Conservation (phyloP, 2,888 invertebrate species). For the Caenorhabditis sp. region DNA sequence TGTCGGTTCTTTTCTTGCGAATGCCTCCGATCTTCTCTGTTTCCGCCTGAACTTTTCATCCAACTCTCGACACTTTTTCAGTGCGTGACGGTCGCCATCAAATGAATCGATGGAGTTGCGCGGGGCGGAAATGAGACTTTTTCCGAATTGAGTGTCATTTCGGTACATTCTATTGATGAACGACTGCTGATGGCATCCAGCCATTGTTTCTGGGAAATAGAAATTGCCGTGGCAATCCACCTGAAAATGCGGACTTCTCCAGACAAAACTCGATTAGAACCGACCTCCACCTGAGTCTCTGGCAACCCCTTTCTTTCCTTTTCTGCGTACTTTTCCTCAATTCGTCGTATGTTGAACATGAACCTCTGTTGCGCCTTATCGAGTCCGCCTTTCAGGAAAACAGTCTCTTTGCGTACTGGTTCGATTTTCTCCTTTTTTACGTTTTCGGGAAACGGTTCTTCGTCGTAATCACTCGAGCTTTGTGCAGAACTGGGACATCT, state of each 20-base stretch:
- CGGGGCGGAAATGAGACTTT: conserved; percentile 39
- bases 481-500: background rate
- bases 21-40: background rate
- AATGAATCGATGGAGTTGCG: conserved; percentile 32
- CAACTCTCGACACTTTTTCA: conserved; percentile 11
- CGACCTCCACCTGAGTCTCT: conserved; percentile 33
- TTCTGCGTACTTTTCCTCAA: conserved; percentile 27
- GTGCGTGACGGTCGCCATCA: conserved; percentile 21
- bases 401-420: background rate
- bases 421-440: background rate
- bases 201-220: conserved; percentile 40
- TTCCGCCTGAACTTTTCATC: conserved; percentile 29
- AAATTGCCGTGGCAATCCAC: conserved; percentile 36
- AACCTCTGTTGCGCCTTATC: conserved; percentile 32
- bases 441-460: background rate
- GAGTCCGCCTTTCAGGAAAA: conserved; percentile 3
- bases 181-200: conserved; percentile 16
- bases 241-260: no score
- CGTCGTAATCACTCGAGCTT: conserved; percentile 9
- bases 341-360: conserved; percentile 24
- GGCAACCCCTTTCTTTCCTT: conserved; percentile 9
- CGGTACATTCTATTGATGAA: conserved; percentile 32
- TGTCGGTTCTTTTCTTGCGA: background rate
- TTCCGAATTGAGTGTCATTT: conserved; percentile 24
- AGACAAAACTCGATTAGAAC: no score